phyloP scores from a whole-genome alignment of 2,113 vertebrate genomes.

The Pomatostomus ruficeps region DNA sequence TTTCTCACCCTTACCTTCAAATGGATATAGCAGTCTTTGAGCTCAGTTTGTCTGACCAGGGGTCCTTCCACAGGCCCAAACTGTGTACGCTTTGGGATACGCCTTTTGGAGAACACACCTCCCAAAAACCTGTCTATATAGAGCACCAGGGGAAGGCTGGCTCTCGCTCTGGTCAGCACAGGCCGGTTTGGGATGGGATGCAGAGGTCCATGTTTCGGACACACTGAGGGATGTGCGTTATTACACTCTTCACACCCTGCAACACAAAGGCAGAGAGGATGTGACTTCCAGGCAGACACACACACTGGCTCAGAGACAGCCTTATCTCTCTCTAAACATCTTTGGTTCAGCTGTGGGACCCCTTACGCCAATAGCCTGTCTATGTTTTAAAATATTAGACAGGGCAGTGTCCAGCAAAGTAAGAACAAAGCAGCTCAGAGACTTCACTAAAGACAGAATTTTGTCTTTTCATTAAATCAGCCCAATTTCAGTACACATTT shows the following conservation, averaged over 20 bases:
- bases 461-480: not conserved
- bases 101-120: slow-evolving; percentile 92
- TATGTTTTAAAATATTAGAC: not conserved
- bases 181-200: slow-evolving; percentile 93
- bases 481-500: not conserved
- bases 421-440: not conserved
- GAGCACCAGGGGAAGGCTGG: slow-evolving; percentile 91
- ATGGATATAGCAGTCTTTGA: slow-evolving; percentile 89
- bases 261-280: slow-evolving; percentile 7
- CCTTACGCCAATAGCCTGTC: not conserved
- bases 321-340: not conserved
- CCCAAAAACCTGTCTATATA: slow-evolving; percentile 93
- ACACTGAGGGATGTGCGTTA: slow-evolving; percentile 82
- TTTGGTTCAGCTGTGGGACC: not conserved
- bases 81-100: slow-evolving; percentile 94
- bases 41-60: slow-evolving; percentile 81
- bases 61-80: slow-evolving; percentile 95
- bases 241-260: slow-evolving; percentile 98
- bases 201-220: slow-evolving; percentile 86
- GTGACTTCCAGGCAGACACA: not conserved
- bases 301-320: not conserved
- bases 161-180: slow-evolving; percentile 88
- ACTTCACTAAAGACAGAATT: not conserved
- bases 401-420: not conserved
- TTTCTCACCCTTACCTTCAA: slow-evolving; percentile 76